Conservation (phyloP, 2,888 invertebrate genomes). For the Hirtodrosophila duncani region DNA sequence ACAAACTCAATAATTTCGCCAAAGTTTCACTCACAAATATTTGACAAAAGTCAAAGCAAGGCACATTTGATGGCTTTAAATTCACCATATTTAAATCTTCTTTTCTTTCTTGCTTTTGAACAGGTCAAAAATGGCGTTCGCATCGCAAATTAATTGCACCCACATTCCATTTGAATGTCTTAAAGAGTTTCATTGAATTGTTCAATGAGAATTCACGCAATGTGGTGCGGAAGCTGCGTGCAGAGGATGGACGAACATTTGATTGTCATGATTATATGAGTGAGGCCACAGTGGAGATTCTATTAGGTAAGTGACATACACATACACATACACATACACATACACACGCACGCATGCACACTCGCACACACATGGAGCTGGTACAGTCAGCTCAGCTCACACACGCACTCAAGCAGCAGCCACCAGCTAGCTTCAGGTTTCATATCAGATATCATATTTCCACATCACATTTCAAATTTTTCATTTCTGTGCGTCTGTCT, state of each 20-base stretch:
- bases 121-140: constrained; percentile 90
- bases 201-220: constrained; percentile 90
- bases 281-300: constrained; percentile 89
- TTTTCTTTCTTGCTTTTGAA: constrained; percentile 3
- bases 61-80: background rate
- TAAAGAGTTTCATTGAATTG: constrained; percentile 90
- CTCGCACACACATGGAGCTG: constrained; percentile 13
- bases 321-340: background rate
- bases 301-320: constrained; percentile 82
- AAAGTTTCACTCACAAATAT: too few species aligned
- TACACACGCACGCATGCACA: background rate
- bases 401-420: constrained; percentile 38
- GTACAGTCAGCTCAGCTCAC: constrained; percentile 55
- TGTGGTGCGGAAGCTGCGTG: constrained; percentile 85
- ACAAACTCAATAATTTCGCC: too few species aligned
- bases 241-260: constrained; percentile 84
- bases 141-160: constrained; percentile 92
- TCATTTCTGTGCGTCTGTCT: background rate
- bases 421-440: constrained; percentile 29
- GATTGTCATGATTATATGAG: constrained; percentile 92
- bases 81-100: background rate
- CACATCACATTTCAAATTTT: constrained; percentile 13
- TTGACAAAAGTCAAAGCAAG: too few species aligned
- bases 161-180: constrained; percentile 91
- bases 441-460: too few species aligned